phyloP scores from a whole-genome alignment of 2,888 invertebrate genomes.

The Phania funesta region DNA sequence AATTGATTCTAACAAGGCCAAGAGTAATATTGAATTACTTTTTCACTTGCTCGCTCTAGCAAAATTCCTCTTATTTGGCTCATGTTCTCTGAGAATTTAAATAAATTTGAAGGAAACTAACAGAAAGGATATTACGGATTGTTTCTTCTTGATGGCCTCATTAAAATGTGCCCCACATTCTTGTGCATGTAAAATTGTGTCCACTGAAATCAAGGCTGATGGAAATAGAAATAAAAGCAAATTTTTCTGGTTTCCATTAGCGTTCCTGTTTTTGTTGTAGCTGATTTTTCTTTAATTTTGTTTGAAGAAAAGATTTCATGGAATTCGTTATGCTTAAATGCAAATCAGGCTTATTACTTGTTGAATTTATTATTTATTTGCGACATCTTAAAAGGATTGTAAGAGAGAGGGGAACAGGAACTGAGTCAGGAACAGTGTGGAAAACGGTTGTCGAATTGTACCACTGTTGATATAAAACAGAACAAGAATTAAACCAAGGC shows the following conservation, averaged over 20 bases:
- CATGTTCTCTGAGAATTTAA: background rate
- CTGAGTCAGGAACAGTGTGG: no score
- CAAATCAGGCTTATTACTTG: constrained; percentile 74
- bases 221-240: background rate
- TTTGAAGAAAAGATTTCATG: constrained; percentile 1
- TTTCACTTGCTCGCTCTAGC: background rate
- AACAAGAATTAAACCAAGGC: no score
- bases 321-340: constrained; percentile 73
- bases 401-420: no score
- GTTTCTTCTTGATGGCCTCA: constrained; percentile 19
- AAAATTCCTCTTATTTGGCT: background rate
- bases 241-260: no score
- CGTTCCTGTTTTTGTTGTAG: background rate
- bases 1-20: constrained; percentile 51
- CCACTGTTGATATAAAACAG: no score
- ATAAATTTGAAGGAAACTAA: constrained; percentile 11
- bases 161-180: constrained; percentile 31
- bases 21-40: constrained; percentile 17
- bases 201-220: background rate
- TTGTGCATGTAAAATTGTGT: background rate
- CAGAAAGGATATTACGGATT: constrained; percentile 17
- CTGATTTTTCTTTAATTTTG: background rate
- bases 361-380: background rate
- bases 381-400: no score
- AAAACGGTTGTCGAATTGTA: no score